Evolutionary conservation across 2,888 invertebrate species (phyloP), one percentile per base, ranked within the genome.

Genomic region (Bombylius discolor): DNA sequence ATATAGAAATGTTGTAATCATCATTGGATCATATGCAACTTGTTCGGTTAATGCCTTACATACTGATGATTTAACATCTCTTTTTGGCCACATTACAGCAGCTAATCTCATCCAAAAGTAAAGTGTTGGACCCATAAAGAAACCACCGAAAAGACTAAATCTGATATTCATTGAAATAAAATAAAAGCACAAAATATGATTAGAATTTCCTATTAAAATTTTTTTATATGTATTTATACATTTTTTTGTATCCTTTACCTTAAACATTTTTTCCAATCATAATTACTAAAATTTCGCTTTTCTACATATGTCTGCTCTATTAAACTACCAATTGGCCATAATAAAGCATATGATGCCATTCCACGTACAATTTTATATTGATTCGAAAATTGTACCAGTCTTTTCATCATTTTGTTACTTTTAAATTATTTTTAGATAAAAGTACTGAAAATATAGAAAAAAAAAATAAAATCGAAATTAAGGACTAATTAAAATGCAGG

Each of bases 61-160:
- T n/a, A 74, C 56, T 52, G 74, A 74, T 49, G 73, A 72, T 58
- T 65, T 71, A 48, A 74, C 67, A 58, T 72, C 71, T 36, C 68
- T 69, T 45, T 67, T 66, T 13, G 74, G 74, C 74, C 74, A 74
- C 71, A 73, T 71, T 45, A 73, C 72, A 49, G 79, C 76, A 32
- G 83, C 81, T 56, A 83, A 68, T 65, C 79, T 78, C 61, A 87
- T 76, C 84, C 84, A 85, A 23, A 77, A 74, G 65, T 81, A 84
- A 13, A 84, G 69, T n/a, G 83, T 81, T 4, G 85, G 85, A 1
- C 84, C 85, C 60, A 81, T 81, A 65, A 81, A 81, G 52, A 80
- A 75, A 46, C 79, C 78, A 36, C 85, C 85, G 66, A 82, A 84
- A 57, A 83, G 63, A 67, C 82, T 77, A 67, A 82, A 85, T 66